Evolutionary conservation across 1,140 invertebrate species (phyloP).

Genomic region (Bombus ignitus): DNA sequence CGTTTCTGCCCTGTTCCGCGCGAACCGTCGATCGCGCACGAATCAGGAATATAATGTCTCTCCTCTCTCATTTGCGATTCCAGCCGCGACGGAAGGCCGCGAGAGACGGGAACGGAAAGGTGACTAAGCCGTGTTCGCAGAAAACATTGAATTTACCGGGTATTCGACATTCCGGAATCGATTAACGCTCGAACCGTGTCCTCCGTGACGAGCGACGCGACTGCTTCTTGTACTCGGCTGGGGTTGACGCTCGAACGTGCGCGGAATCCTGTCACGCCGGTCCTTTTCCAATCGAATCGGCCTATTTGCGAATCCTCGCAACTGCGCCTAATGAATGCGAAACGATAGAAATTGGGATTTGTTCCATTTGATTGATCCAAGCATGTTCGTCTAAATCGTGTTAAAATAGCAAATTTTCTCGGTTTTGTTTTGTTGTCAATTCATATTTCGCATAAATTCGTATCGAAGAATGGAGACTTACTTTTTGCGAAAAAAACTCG

Average conservation of each 20-base stretch:
- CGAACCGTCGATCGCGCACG: constrained; percentile 1
- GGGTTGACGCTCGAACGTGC: constrained; percentile 38
- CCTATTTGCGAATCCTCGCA: constrained; percentile 7
- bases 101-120: constrained; percentile 38
- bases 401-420: no score
- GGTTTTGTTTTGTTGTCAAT: no score
- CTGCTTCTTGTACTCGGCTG: constrained; percentile 54
- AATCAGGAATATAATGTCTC: constrained; percentile 33
- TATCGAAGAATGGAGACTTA: no score
- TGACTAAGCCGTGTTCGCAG: constrained; percentile 64
- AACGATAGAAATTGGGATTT: not conserved
- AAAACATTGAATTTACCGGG: constrained; percentile 62
- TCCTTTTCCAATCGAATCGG: not conserved
- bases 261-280: constrained; percentile 41
- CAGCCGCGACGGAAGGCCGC: not conserved
- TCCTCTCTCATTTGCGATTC: constrained; percentile 62
- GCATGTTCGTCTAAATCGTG: no score
- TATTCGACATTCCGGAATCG: constrained; percentile 64
- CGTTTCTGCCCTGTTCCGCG: not conserved
- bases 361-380: no score
- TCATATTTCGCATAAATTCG: no score
- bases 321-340: not conserved
- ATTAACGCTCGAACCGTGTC: constrained; percentile 56
- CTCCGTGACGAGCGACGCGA: constrained; percentile 48
- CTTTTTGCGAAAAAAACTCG: no score